These are phyloP conservation scores for Drosophila lacteicornis DNA, from an alignment of 1,140 invertebrate genomes.

Conservation along the genomic window DNA sequence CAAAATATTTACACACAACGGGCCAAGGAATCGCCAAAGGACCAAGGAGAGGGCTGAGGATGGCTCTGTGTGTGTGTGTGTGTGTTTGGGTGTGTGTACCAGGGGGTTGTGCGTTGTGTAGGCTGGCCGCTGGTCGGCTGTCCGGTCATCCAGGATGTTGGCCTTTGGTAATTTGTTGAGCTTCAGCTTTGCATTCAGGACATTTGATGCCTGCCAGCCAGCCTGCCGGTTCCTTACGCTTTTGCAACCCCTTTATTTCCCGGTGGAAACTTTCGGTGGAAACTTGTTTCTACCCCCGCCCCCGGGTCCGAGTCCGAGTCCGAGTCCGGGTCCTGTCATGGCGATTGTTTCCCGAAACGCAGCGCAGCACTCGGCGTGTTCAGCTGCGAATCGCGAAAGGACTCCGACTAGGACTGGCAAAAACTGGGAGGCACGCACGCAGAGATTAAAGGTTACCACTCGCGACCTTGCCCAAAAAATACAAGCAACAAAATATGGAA, in stretches of 20 bases:
- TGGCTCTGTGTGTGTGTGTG: background rate
- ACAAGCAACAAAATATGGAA: constrained; percentile 1
- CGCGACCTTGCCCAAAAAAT: constrained; percentile 66
- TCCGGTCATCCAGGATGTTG: constrained; percentile 68
- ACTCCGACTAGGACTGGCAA: constrained; percentile 12
- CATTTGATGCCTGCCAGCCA: constrained; percentile 42
- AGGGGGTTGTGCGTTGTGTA: constrained; percentile 14
- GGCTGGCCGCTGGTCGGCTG: constrained; percentile 48
- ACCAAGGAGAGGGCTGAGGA: constrained; percentile 3
- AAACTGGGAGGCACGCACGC: constrained; percentile 62
- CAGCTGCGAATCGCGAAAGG: too few species aligned
- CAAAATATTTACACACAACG: constrained; percentile 83
- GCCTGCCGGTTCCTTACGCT: constrained; percentile 2
- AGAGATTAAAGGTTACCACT: constrained; percentile 82
- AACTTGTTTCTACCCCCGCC: constrained; percentile 15
- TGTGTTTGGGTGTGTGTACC: constrained; percentile 6
- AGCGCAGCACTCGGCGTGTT: too few species aligned
- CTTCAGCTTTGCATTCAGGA: constrained; percentile 47
- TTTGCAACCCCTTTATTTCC: constrained; percentile 56
- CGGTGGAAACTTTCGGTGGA: constrained; percentile 2
- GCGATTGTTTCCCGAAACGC: constrained; percentile 7
- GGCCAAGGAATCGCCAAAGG: constrained; percentile 49
- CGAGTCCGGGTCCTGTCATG: constrained; percentile 21
- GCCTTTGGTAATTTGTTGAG: constrained; percentile 82
- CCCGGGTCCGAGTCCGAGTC: too few species aligned